Percentiles rank a stretch among this genome's conserved stretches.
These are phyloP conservation scores for Mus minutoides DNA, from an alignment of 2,797 vertebrate genomes.

Conservation along the genomic window DNA sequence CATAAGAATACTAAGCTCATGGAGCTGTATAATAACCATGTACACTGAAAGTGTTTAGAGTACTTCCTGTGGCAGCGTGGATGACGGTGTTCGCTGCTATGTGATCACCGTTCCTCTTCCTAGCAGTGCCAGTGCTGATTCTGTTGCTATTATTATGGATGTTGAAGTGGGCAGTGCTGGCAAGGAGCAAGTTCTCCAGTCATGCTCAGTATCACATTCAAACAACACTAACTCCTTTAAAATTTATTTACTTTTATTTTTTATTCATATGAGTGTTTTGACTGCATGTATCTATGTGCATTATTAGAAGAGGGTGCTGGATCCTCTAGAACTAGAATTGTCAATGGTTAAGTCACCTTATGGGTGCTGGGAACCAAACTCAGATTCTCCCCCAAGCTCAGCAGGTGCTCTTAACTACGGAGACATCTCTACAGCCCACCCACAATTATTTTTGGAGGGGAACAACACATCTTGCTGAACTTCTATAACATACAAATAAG, in stretches of 20 bases:
- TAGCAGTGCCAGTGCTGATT: not conserved
- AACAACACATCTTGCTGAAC: not conserved
- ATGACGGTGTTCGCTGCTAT: not conserved
- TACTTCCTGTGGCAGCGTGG: not conserved
- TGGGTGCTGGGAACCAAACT: not conserved
- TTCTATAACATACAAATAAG: not conserved
- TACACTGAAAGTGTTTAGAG: constrained; percentile 18
- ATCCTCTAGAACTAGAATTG: no score
- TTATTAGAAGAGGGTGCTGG: not conserved
- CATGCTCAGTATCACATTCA: not conserved
- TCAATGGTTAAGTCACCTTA: not conserved
- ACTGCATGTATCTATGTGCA: not conserved
- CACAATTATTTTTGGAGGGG: not conserved
- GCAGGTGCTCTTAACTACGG: not conserved
- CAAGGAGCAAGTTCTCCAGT: not conserved
- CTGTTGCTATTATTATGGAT: not conserved
- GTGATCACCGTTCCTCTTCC: not conserved
- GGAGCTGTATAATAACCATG: not conserved
- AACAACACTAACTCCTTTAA: not conserved
- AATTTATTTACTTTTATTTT: not conserved
- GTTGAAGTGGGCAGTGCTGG: not conserved
- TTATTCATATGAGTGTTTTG: not conserved
- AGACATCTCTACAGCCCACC: not conserved
- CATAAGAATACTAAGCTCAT: not conserved
- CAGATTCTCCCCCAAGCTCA: not conserved